phyloP scores from a whole-genome alignment of 2,888 invertebrate genomes.

The Dendrolimus pini region DNA sequence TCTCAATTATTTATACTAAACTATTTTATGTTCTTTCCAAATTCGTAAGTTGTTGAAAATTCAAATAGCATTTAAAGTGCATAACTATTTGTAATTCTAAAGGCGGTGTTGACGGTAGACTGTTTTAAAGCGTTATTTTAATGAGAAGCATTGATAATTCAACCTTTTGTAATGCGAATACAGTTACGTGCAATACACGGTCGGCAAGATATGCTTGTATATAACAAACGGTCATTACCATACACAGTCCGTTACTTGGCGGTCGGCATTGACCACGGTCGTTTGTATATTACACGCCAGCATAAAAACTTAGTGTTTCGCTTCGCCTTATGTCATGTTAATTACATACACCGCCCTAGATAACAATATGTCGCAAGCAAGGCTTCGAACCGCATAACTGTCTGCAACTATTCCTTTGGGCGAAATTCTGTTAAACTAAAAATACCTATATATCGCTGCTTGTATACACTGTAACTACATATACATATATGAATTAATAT shows the following conservation, averaged over 20 bases:
- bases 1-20: conserved; percentile 2
- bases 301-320: conserved; percentile 23
- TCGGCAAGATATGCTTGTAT: conserved; percentile 19
- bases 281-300: conserved; percentile 24
- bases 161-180: conserved; percentile 26
- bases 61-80: background rate
- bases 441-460: conserved; percentile 16
- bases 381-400: conserved; percentile 49
- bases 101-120: conserved; percentile 17
- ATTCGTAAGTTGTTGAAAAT: too few relatives aligned
- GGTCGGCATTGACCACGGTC: conserved; percentile 54
- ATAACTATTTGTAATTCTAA: conserved; percentile 21
- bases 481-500: background rate
- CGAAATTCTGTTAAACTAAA: conserved; percentile 27
- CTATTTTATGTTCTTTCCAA: background rate
- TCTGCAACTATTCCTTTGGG: conserved; percentile 34
- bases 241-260: conserved; percentile 39
- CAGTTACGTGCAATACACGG: conserved; percentile 29
- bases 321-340: conserved; percentile 49
- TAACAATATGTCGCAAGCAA: conserved; percentile 36
- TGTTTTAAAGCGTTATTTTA: conserved; percentile 26
- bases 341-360: conserved; percentile 45
- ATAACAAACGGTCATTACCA: conserved; percentile 48
- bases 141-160: conserved; percentile 31
- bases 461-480: conserved; percentile 16